Percentiles rank a stretch among this genome's conserved stretches.
phyloP scores from a whole-genome alignment of 1,140 invertebrate genomes.

The Drosophila busckii region DNA sequence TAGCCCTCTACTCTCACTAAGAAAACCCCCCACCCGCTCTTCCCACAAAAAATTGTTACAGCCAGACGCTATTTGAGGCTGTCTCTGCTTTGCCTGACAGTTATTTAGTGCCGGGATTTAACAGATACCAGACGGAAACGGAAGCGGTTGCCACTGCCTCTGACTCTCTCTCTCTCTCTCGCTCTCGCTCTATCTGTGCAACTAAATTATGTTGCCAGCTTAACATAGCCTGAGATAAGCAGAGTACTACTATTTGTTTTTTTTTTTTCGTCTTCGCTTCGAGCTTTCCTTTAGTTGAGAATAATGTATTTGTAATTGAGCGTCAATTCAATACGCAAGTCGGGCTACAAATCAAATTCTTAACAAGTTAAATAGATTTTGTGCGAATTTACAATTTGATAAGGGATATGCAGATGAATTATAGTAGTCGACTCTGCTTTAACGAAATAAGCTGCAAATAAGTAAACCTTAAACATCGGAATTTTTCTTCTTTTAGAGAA shows the following conservation, averaged over 20 bases:
- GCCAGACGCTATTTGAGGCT: too few relatives aligned
- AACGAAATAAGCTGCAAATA: too few relatives aligned
- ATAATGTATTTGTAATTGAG: slow-evolving; percentile 61
- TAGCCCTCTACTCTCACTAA: too few relatives aligned
- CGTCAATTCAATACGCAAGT: slow-evolving; percentile 18
- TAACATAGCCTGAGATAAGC: slow-evolving; percentile 52
- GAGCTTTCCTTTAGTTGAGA: slow-evolving; percentile 39
- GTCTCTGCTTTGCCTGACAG: slow-evolving; percentile 27
- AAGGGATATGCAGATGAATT: too few relatives aligned
- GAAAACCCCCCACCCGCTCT: too few relatives aligned
- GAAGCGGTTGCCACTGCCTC: slow-evolving; percentile 35
- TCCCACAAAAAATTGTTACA: too few relatives aligned
- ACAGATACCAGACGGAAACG: slow-evolving; percentile 56
- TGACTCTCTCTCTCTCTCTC: background rate
- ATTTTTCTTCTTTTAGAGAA: too few relatives aligned
- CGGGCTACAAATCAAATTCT: background rate
- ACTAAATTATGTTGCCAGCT: slow-evolving; percentile 61
- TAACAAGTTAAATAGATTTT: background rate
- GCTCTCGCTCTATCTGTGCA: slow-evolving; percentile 8
- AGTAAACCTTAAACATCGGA: too few relatives aligned
- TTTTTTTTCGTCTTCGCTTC: too few relatives aligned
- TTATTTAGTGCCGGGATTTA: slow-evolving; percentile 70
- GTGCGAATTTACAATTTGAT: too few relatives aligned
- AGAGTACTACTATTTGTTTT: slow-evolving; percentile 33
- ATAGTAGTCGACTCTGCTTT: too few relatives aligned